Percentiles rank a stretch among this genome's conserved stretches.
Evolutionary conservation across 2,113 vertebrate species (phyloP).

Genomic region (Austrofundulus limnaeus): DNA sequence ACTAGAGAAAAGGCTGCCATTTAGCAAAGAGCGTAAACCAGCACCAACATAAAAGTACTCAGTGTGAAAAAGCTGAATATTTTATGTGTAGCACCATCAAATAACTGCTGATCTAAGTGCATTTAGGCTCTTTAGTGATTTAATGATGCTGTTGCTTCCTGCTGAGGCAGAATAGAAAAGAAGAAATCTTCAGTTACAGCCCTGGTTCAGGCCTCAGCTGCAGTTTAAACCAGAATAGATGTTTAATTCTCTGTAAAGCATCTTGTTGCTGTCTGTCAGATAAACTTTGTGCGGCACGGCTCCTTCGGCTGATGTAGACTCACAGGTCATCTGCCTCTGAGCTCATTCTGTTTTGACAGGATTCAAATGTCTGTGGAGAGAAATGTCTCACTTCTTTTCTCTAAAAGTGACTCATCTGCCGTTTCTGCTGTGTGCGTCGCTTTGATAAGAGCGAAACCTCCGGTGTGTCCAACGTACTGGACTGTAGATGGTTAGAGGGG

Average conservation of each 20-base stretch:
- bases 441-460: conserved; percentile 13
- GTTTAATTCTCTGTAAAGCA: no score
- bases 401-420: conserved; percentile 14
- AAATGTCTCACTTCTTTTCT: conserved; percentile 12
- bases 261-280: not conserved
- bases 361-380: conserved; percentile 25
- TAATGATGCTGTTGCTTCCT: no score
- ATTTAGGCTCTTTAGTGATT: no score
- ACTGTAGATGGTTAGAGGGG: not conserved
- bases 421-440: not conserved
- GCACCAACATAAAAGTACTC: no score
- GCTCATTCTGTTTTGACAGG: conserved; percentile 5
- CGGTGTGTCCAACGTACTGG: not conserved
- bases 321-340: conserved; percentile 2
- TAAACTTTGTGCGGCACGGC: not conserved
- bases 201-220: no score
- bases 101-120: no score
- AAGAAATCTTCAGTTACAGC: no score
- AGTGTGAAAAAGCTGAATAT: no score
- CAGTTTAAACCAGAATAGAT: not conserved
- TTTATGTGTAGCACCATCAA: no score
- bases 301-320: not conserved
- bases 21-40: no score
- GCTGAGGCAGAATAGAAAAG: no score
- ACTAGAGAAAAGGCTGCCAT: not conserved